phyloP scores from a whole-genome alignment of 2,797 vertebrate species.

The Sternarchorhynchus goeldii region DNA sequence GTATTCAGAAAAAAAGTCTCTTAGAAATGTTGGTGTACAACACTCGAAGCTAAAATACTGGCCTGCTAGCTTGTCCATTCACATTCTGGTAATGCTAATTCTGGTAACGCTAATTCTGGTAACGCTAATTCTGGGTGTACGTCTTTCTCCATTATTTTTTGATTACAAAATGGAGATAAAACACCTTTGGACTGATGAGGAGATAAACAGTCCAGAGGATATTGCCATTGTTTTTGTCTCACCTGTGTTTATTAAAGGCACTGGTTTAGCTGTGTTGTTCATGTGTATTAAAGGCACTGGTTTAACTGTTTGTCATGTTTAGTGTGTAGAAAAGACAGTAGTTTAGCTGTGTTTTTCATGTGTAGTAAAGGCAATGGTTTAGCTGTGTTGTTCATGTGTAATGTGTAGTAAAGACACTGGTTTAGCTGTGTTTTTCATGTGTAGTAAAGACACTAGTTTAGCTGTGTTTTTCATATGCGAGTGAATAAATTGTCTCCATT shows the following conservation, averaged over 20 bases:
- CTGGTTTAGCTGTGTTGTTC: slow-evolving; percentile 24
- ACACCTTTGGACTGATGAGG: background rate
- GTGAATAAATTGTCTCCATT: slow-evolving; percentile 50
- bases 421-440: slow-evolving; percentile 49
- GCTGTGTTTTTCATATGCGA: slow-evolving; percentile 54
- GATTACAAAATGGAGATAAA: slow-evolving; percentile 29
- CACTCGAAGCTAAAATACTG: background rate
- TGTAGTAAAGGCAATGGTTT: background rate
- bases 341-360: slow-evolving; percentile 48
- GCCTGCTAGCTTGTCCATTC: background rate
- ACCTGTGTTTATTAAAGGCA: slow-evolving; percentile 19
- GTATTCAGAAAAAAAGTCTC: background rate
- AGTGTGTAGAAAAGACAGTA: slow-evolving; percentile 13
- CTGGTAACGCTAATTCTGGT: background rate
- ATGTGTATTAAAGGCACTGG: slow-evolving; percentile 17
- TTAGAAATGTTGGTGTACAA: background rate
- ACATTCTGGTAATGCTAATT: background rate
- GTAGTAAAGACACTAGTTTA: background rate
- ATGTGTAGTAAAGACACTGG: background rate
- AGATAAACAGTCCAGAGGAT: background rate
- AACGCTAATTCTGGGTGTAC: background rate
- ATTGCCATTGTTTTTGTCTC: slow-evolving; percentile 29
- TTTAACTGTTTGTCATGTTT: slow-evolving; percentile 41
- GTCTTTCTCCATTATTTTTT: slow-evolving; percentile 9
- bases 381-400: slow-evolving; percentile 51